Evolutionary conservation across 2,113 vertebrate species (phyloP), one percentile per base, ranked within the genome.

Genomic region (Tonatia bakeri): DNA sequence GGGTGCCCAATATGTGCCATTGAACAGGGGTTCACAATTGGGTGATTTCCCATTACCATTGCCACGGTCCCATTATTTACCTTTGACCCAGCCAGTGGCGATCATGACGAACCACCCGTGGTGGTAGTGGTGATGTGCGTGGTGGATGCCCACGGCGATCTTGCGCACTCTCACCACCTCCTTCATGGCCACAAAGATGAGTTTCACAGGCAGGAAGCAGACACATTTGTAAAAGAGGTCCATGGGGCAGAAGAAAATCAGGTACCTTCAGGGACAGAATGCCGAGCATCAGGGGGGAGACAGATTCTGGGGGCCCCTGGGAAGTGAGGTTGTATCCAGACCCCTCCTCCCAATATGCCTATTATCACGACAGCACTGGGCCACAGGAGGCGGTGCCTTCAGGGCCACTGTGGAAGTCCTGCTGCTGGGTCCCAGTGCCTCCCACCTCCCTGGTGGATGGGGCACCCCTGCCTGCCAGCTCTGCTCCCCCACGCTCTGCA

Each of bases 211-310:
- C 98, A 99, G 98, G 98, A 99, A 99, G 73, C 99, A 99, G 94
- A 99, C 99, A 1, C 99, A 99, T 98, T 99, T 99, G 97, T 99
- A 99, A 98, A 99, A 99, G 97, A 99, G 98, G 98, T 99, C 99
- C 97, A 99, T 97, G 14, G 99, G 99, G 79, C 99, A 99, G 98
- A 99, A 99, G 98, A 99, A 99, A 81, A 99, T 97, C 96, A 99
- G 97, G 98, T 99, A 99, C 99, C 99, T 99, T 98, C 5, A 92
- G 94, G 16, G 70, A 96, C 61, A 88, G 70, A 40, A 47, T 0
- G 22, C 2, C 10, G 1, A n/a, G 40, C 1, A 13, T 90, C 10
- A 69, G 45, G 4, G 56, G n/a, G 10, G 1, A 45, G 45, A 65
- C 14, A 22, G 56, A 52, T 24, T 1, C 1, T 4, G 2, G 14